A percentile compares a stretch with the other conserved stretches of the same genome.
phyloP scores from a whole-genome alignment of 2,113 vertebrate species.

The Macaca nemestrina region DNA sequence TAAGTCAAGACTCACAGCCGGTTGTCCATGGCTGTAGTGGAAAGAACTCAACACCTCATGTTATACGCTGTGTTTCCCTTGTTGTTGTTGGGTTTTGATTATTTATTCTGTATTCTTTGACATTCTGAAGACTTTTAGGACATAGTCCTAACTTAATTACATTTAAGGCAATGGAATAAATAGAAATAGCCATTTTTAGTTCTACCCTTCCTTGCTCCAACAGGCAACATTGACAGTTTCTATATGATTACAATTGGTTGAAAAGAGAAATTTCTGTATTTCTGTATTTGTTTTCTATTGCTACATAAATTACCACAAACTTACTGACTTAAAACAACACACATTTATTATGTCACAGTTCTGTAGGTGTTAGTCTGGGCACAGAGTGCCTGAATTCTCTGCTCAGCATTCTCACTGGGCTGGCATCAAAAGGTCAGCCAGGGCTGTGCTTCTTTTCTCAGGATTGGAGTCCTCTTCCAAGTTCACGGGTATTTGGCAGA shows the following conservation, averaged over 20 bases:
- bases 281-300: constrained; percentile 8
- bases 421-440: not conserved
- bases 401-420: not conserved
- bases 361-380: not conserved
- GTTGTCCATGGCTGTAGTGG: not conserved
- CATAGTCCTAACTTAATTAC: constrained; percentile 20
- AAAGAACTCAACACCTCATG: not conserved
- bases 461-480: not conserved
- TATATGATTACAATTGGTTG: not conserved
- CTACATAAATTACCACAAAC: not conserved
- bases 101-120: constrained; percentile 42
- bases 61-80: not conserved
- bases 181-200: constrained; percentile 34
- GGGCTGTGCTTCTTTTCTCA: not conserved
- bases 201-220: not conserved
- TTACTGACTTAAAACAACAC: not conserved
- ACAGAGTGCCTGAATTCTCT: not conserved
- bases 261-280: constrained; percentile 49
- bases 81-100: constrained; percentile 21
- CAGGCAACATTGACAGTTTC: not conserved
- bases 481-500: not conserved
- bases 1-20: not conserved
- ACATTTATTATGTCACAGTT: not conserved
- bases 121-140: constrained; percentile 19
- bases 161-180: constrained; percentile 2